Percentiles rank a stretch among this genome's conserved stretches.
These are phyloP conservation scores for Nasonia vitripennis DNA, from an alignment of 1,140 invertebrate species.

Conservation along the genomic window DNA sequence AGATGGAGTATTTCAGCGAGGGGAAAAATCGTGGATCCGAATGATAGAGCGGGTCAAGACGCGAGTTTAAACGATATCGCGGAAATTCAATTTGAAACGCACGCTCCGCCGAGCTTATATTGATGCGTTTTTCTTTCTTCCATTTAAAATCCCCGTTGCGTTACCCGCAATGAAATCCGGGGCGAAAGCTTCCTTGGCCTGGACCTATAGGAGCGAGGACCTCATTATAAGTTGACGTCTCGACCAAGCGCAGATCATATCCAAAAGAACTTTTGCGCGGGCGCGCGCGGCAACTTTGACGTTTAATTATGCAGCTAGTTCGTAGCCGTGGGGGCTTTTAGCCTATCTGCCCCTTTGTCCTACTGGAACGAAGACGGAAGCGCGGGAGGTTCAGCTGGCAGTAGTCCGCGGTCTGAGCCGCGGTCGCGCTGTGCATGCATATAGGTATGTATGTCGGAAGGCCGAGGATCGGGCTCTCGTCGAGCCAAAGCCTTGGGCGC, in stretches of 20 bases:
- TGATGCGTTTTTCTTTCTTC: not conserved
- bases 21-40: not conserved
- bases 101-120: not conserved
- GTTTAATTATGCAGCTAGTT: conserved; percentile 70
- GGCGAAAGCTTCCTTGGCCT: no score
- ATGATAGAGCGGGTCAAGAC: not conserved
- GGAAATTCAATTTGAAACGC: not conserved
- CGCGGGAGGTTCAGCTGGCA: not conserved
- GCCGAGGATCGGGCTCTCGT: not conserved
- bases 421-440: not conserved
- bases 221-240: conserved; percentile 3
- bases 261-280: not conserved
- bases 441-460: not conserved
- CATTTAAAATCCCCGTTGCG: no score
- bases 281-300: conserved; percentile 60
- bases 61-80: no score
- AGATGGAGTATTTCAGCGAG: not conserved
- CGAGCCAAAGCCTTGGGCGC: not conserved
- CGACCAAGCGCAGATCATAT: not conserved
- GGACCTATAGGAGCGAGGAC: not conserved
- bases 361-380: not conserved
- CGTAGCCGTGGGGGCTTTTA: not conserved
- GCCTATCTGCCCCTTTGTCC: not conserved
- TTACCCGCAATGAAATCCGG: not conserved
- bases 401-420: not conserved